A percentile compares a stretch with the other conserved stretches of the same genome.
Conservation (phyloP, 1,140 invertebrate genomes). For the Hycleus phaleratus region DNA sequence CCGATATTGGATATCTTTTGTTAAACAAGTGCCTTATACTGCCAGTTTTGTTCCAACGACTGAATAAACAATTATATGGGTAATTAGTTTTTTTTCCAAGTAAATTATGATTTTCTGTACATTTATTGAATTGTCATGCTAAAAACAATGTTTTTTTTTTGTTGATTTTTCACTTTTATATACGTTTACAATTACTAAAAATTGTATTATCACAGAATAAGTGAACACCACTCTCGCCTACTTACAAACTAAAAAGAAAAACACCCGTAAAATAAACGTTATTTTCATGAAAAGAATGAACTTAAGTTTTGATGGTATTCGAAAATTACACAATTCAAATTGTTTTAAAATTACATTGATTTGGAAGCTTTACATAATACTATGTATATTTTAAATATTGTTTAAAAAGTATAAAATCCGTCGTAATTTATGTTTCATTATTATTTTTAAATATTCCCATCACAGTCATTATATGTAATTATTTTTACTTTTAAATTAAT, state of each 20-base stretch:
- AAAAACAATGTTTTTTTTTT: slow-evolving; percentile 39
- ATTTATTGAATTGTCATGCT: slow-evolving; percentile 41
- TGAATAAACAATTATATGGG: neutral
- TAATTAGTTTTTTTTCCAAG: neutral
- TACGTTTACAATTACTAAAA: slow-evolving; percentile 37
- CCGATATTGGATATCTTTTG: neutral
- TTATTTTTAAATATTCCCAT: slow-evolving; percentile 20
- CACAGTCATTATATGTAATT: slow-evolving; percentile 19
- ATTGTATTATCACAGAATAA: slow-evolving; percentile 41
- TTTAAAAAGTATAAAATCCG: slow-evolving; percentile 20
- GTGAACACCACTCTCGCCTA: slow-evolving; percentile 40
- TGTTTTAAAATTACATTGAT: slow-evolving; percentile 5
- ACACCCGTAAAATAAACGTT: slow-evolving; percentile 37
- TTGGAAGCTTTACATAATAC: slow-evolving; percentile 27
- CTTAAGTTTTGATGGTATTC: slow-evolving; percentile 10
- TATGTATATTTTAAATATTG: slow-evolving; percentile 14
- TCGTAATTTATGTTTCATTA: neutral
- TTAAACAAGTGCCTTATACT: neutral
- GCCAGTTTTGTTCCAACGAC: neutral
- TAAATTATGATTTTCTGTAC: slow-evolving; percentile 27
- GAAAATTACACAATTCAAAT: slow-evolving; percentile 24
- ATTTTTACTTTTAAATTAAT: neutral
- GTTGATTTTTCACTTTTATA: neutral
- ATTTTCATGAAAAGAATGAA: slow-evolving; percentile 7
- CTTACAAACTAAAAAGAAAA: slow-evolving; percentile 34